Evolutionary conservation across 2,888 invertebrate genomes (phyloP), one percentile per base, ranked within the genome.

Genomic region (Nomada ferruginata): DNA sequence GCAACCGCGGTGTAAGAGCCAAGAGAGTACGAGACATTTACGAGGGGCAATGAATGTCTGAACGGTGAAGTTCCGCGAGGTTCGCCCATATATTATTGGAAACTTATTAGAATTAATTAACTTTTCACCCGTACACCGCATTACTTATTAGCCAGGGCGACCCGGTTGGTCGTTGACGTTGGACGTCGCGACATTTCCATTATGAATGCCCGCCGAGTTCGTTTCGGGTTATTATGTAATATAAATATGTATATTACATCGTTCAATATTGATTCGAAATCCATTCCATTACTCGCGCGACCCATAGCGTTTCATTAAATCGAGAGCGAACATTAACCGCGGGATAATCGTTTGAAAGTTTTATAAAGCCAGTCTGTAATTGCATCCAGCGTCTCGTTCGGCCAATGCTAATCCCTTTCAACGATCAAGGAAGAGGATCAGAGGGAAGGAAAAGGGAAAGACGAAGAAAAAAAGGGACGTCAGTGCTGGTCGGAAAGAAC

Each of bases 81-180:
- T 68, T 76, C 66, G 77, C 44, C 82, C 86, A 80, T 87, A 90
- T 86, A 89, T 89, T 88, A 88, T 87, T 70, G 88, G 75, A 75
- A 91, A 91, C 83, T 89, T 90, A 91, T 90, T 89, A 83, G 89
- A 91, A 91, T 91, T 89, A 89, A 91, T 91, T 91, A 91, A 90
- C 90, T 89, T 91, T 88, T 91, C 87, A 89, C 88, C 85, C 76
- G 76, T 78, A 70, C 71, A 73, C 65, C 63, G 57, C 60, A 79
- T 84, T 63, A 63, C 68, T 88, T 80, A 80, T 70, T 63, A 76
- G 59, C 71, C 47, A 60, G 64, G 70, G 71, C 76, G 70, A 76
- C 44, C 60, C 20, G 69, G 44, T 76, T 55, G 36, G 20, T 42
- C 60, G 53, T 74, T 52, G 50, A 23, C 74, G 23, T 74, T 59